Evolutionary conservation across 2,888 invertebrate genomes (phyloP), one percentile per base, ranked within the genome.

Genomic region (Drosophila histrio): DNA sequence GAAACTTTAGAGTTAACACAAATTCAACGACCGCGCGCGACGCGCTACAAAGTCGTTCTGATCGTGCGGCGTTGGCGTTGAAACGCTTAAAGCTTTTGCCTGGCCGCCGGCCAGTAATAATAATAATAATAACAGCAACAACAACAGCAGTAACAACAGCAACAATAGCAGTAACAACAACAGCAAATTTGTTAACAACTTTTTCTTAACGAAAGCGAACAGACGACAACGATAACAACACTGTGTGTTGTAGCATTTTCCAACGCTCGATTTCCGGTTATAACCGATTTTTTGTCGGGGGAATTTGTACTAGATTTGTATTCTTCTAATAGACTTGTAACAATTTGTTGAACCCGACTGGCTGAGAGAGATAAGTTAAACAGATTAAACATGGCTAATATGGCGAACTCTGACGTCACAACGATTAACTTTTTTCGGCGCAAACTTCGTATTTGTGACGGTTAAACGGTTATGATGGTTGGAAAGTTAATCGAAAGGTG

Each of bases 31-130:
- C 90, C 86, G 87, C 79, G 81, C 89, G 83, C 89, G 78, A 77
- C 84, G 80, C 89, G 82, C 85, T 89, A 75, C 77, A 80, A 90
- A 90, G 79, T 89, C 74, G 84, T 90, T 90, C 89, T 90, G 90
- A 90, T 88, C 88, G 85, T 73, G 64, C 57, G 63, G 71, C 72
- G 72, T 77, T 68, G 73, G 71, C 76, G 80, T 68, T 81, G 69
- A 68, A 78, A 62, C 78, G 83, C 83, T 88, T 83, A 85, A 88
- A 89, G 88, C 89, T 85, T 88, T 88, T 74, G 44, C 72, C 74
- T 74, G 67, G 63, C 72, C 57, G 64, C 56, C 57, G 63, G 58
- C 71, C 54, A 72, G 38, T 53, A 50, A 49, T 39, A 68, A 57
- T 24, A 70, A 57, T 28, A 66, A 46, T 7, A 53, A 28, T 15